Base-by-base conservation (phyloP, 2,113 vertebrate species). In the Tenebrosternarchus preto region DNA sequence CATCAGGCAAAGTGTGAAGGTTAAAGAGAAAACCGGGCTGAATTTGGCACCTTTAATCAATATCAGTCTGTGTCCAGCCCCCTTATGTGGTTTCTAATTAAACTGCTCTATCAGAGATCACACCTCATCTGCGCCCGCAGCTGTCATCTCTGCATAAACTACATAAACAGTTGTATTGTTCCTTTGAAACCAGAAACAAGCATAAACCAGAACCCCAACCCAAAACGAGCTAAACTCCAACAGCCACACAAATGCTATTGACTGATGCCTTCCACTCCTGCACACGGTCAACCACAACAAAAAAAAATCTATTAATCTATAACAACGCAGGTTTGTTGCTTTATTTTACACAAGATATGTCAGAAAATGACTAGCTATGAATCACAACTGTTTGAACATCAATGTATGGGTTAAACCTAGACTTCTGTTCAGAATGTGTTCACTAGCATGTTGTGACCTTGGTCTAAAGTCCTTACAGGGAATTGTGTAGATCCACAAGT, bases 1-100 rank as follows among this genome's bases (percentile, higher is more conserved):
- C 31, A 39, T 39, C 31, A 39, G 33, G 31, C 31, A 68, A 39
- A 31, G 9, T n/a, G 64, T 20, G 50, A 5, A 33, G 33, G 39
- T 80, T 64, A 80, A 73, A 80, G 5, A 55, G 22, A 43, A 63
- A 72, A 55, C 68, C 15, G 31, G 57, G n/a, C 39, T 80, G 78
- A 63, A 67, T 61, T 74, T 80, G 22, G 31, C 46, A 57, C 71
- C 78, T 73, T 74, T 55, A 50, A 25, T 16, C 8, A 27, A 11
- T 73, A 12, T 50, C 69, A 50, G n/a, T 73, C 70, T 66, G 76
- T 68, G 53, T 57, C 24, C 31, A 70, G 64, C 33, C 70, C 53
- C 64, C 56, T 55, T 39, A 43, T 63, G 39, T 9, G 25, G 50
- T 73, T 73, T 80, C 57, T 73, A 80, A 80, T 80, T 80, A 80